Evolutionary conservation across 2,888 invertebrate genomes (phyloP).

Genomic region (Oasisia sp.): DNA sequence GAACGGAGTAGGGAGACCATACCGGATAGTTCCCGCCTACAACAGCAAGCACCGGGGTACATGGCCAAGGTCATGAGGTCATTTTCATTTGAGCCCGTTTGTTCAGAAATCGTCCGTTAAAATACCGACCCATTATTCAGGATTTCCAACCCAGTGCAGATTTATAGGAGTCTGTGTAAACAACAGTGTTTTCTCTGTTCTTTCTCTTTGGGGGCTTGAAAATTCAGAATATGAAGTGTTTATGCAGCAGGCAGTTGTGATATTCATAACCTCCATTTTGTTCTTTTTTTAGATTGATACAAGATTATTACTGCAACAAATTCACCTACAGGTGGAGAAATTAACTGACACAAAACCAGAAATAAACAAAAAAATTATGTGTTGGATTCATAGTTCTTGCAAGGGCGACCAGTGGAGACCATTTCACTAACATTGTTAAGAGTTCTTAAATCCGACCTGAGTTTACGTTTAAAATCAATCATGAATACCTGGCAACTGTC

Average conservation of each 20-base stretch:
- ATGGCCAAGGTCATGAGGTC: not conserved
- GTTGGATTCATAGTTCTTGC: not conserved
- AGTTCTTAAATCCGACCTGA: too few relatives aligned
- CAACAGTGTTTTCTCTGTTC: not conserved
- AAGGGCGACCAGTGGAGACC: not conserved
- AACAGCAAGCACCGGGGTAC: conserved; percentile 33
- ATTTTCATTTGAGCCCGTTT: not conserved
- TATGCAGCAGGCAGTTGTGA: not conserved
- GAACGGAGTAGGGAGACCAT: conserved; percentile 55
- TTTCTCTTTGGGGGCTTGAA: not conserved
- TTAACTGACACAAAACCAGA: not conserved
- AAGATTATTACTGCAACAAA: not conserved
- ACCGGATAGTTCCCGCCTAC: conserved; percentile 56
- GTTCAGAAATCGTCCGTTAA: not conserved
- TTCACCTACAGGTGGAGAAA: not conserved
- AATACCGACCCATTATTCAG: not conserved
- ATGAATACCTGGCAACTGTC: too few relatives aligned
- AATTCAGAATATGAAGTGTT: not conserved
- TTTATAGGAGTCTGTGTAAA: not conserved
- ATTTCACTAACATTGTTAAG: too few relatives aligned
- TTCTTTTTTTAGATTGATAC: not conserved
- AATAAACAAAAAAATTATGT: not conserved
- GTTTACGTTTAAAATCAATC: too few relatives aligned
- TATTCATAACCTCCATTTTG: not conserved
- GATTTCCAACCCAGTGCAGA: not conserved